Percentiles rank a stretch among this genome's conserved stretches.
Evolutionary conservation across 1,140 invertebrate genomes (phyloP).

Genomic region (Drosophila arizonae): DNA sequence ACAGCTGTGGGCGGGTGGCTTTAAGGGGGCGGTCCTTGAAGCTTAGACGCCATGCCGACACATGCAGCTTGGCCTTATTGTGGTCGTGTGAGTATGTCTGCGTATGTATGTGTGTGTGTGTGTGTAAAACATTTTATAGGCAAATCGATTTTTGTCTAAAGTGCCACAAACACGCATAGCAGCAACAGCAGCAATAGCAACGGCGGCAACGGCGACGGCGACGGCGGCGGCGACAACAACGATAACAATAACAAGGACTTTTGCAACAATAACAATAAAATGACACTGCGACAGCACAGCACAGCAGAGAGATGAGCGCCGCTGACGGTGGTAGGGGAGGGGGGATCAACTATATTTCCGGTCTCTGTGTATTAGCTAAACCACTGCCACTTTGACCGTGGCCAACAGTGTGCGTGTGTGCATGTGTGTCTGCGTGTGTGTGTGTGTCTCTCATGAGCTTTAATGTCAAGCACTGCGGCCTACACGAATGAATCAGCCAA

Average conservation of each 20-base stretch:
- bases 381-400: constrained; percentile 48
- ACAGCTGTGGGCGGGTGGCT: constrained; percentile 21
- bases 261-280: constrained; percentile 59
- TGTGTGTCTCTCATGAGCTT: constrained; percentile 23
- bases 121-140: constrained; percentile 80
- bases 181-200: constrained; percentile 41
- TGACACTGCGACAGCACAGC: constrained; percentile 40
- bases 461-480: constrained; percentile 36
- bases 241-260: constrained; percentile 57
- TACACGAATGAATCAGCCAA: constrained; percentile 8
- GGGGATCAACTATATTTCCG: constrained; percentile 25
- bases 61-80: constrained; percentile 42
- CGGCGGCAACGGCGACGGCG: constrained; percentile 36
- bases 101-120: constrained; percentile 42
- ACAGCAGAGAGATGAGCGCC: not conserved
- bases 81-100: constrained; percentile 45
- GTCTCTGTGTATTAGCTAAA: constrained; percentile 61
- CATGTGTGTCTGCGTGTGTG: not conserved
- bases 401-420: constrained; percentile 13
- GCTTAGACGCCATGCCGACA: constrained; percentile 41
- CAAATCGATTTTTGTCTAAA: constrained; percentile 82
- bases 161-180: constrained; percentile 74
- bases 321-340: not conserved
- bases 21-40: not conserved
- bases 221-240: constrained; percentile 10